These are phyloP conservation scores for Octodonta nipae DNA, from an alignment of 2,888 invertebrate genomes.

Conservation along the genomic window DNA sequence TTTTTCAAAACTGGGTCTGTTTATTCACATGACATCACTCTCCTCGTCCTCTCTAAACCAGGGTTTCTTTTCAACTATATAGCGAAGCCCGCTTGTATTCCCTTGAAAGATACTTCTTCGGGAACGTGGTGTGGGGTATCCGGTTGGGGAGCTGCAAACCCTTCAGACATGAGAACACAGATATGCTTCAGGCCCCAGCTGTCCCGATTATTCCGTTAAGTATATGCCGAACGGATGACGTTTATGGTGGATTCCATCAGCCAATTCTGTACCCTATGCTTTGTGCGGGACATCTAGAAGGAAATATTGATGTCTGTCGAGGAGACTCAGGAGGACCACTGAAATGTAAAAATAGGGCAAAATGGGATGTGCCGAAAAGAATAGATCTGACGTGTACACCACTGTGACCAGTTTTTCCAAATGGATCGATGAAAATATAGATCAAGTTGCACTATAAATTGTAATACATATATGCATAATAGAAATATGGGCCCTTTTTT, in stretches of 20 bases:
- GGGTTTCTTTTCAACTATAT: conserved; percentile 50
- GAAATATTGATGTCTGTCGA: conserved; percentile 62
- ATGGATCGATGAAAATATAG: no score
- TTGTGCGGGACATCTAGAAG: conserved; percentile 63
- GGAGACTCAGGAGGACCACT: conserved; percentile 74
- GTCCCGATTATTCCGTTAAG: conserved; percentile 50
- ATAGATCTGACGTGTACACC: conserved; percentile 62
- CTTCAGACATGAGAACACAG: conserved; percentile 39
- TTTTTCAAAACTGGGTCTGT: conserved; percentile 49
- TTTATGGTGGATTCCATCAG: conserved; percentile 52
- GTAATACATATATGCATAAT: no score
- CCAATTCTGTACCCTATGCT: conserved; percentile 60
- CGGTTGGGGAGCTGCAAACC: conserved; percentile 60
- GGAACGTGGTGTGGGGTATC: conserved; percentile 62
- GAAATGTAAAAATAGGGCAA: conserved; percentile 46
- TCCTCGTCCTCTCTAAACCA: conserved; percentile 42
- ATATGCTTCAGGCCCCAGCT: conserved; percentile 46
- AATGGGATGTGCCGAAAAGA: conserved; percentile 55
- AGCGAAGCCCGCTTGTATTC: conserved; percentile 62
- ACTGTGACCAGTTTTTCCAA: conserved; percentile 46
- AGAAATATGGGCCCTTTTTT: no score
- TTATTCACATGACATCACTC: conserved; percentile 64
- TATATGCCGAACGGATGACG: conserved; percentile 44
- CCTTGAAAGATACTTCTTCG: conserved; percentile 40
- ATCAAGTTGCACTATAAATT: no score